Evolutionary conservation across 2,113 vertebrate species (phyloP).

Genomic region (Macrotus californicus): DNA sequence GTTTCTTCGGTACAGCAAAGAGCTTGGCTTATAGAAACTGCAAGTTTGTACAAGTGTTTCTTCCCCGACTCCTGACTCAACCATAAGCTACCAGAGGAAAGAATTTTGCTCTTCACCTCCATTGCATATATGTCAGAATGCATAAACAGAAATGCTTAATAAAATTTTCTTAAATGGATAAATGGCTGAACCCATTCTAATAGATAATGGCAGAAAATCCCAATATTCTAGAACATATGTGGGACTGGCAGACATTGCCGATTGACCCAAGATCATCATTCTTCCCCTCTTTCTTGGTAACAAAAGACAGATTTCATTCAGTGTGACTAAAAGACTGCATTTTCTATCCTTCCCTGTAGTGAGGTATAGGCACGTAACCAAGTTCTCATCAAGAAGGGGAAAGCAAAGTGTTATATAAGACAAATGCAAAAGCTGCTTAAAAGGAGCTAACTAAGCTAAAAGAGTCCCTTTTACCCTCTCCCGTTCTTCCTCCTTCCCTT

Average conservation of each 20-base stretch:
- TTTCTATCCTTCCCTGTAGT: background rate
- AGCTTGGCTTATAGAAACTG: background rate
- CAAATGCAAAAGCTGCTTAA: background rate
- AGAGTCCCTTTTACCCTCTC: background rate
- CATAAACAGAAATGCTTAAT: background rate
- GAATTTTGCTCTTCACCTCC: background rate
- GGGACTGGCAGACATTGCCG: background rate
- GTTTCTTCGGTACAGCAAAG: background rate
- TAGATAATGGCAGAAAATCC: background rate
- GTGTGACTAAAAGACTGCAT: background rate
- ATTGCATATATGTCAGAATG: background rate
- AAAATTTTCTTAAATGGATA: background rate
- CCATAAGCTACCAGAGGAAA: background rate
- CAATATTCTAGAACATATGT: background rate
- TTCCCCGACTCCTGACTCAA: too few species aligned
- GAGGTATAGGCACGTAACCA: background rate
- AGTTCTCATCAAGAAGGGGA: background rate
- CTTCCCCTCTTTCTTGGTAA: background rate
- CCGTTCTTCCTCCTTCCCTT: background rate
- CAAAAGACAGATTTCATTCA: background rate
- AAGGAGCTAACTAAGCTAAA: background rate
- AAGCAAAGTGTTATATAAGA: background rate
- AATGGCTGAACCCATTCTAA: background rate
- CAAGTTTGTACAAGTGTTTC: too few species aligned
- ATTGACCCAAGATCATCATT: background rate